Conservation (phyloP, 2,888 invertebrate genomes). For the Dendrolimus houi region DNA sequence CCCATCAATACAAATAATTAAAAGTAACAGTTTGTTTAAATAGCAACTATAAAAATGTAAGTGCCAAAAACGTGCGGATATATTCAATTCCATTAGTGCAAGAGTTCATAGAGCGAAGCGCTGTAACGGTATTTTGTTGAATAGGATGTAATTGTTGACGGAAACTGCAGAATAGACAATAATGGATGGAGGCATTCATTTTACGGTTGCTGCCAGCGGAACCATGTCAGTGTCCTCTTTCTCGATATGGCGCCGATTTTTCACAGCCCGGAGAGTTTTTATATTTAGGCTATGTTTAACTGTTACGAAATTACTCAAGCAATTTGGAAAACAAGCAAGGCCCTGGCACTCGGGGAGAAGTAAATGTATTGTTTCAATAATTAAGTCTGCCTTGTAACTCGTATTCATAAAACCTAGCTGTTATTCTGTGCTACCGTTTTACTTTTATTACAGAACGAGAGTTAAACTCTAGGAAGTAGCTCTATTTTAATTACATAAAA, state of each 20-base stretch:
- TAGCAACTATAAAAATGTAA: neutral
- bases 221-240: conserved; percentile 54
- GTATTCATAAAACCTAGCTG: too few relatives aligned
- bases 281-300: too few relatives aligned
- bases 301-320: too few relatives aligned
- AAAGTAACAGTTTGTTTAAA: neutral
- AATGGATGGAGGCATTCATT: conserved; percentile 40
- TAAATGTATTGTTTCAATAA: too few relatives aligned
- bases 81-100: neutral
- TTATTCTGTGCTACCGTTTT: too few relatives aligned
- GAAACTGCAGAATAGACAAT: conserved; percentile 54
- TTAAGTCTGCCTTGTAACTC: too few relatives aligned
- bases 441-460: too few relatives aligned
- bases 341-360: too few relatives aligned
- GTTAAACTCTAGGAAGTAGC: too few relatives aligned
- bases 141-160: conserved; percentile 39
- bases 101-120: neutral
- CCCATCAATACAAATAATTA: too few relatives aligned
- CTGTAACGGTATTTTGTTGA: conserved; percentile 37
- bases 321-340: too few relatives aligned
- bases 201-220: conserved; percentile 58
- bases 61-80: neutral
- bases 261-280: neutral
- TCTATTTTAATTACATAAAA: too few relatives aligned
- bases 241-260: conserved; percentile 13